Evolutionary conservation across 2,888 invertebrate genomes (phyloP).

Genomic region (Ptychoptera contaminata): DNA sequence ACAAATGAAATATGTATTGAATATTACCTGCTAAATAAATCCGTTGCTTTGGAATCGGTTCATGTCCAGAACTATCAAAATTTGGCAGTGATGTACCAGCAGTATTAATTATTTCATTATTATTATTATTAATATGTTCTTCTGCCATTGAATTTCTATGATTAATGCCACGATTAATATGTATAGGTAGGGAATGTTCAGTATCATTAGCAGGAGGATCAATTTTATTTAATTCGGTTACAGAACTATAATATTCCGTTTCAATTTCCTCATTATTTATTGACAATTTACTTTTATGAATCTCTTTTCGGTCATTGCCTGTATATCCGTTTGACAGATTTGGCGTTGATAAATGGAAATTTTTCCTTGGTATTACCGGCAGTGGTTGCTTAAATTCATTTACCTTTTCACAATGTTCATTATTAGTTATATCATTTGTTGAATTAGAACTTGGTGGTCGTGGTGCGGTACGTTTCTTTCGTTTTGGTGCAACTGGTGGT

Average conservation of each 20-base stretch:
- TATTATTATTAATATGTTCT: not conserved
- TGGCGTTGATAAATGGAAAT: conserved; percentile 26
- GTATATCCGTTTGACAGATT: conserved; percentile 15
- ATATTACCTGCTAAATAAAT: conserved; percentile 12
- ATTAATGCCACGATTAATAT: conserved; percentile 3
- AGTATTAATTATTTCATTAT: conserved; percentile 6
- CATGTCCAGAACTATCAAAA: conserved; percentile 1
- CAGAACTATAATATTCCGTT: not conserved
- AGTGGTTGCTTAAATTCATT: conserved; percentile 4
- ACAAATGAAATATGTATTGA: not conserved
- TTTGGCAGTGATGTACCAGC: conserved; percentile 8
- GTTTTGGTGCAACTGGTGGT: conserved; percentile 18
- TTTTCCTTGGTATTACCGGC: conserved; percentile 17
- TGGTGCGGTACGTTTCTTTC: conserved; percentile 29
- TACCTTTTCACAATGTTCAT: not conserved
- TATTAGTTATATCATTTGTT: conserved; percentile 11
- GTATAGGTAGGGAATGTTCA: not conserved
- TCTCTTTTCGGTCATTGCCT: not conserved
- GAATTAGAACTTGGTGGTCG: conserved; percentile 27
- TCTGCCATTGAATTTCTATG: not conserved
- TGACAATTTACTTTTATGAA: not conserved
- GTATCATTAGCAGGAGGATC: no score
- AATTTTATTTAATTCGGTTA: not conserved
- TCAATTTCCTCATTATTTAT: not conserved
- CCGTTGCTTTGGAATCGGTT: conserved; percentile 26